Conservation (phyloP, 2,888 invertebrate species). For the Lysandra coridon region DNA sequence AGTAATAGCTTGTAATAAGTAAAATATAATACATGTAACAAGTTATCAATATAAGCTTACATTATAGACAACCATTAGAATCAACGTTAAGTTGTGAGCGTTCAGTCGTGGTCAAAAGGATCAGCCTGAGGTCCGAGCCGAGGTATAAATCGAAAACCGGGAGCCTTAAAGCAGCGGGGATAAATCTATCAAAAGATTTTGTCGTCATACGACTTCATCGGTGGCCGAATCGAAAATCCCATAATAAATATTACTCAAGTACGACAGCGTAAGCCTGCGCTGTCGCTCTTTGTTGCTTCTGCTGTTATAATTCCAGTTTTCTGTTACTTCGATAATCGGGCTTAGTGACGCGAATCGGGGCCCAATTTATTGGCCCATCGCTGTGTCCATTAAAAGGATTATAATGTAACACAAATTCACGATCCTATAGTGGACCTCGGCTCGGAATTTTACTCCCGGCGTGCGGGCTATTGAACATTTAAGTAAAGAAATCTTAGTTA, state of each 20-base stretch:
- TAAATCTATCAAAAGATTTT: conserved; percentile 81
- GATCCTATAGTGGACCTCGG: not conserved
- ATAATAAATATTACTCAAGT: conserved; percentile 80
- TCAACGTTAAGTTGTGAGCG: conserved; percentile 15
- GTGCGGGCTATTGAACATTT: not conserved
- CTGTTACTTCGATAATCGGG: conserved; percentile 72
- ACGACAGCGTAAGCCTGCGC: conserved; percentile 79
- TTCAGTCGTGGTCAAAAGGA: not conserved
- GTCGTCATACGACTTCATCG: conserved; percentile 81
- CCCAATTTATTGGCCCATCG: conserved; percentile 54
- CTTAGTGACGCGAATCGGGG: conserved; percentile 64
- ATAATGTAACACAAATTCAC: conserved; percentile 22
- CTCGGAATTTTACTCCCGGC: not conserved
- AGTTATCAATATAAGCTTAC: not conserved
- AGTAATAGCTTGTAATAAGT: too few species aligned
- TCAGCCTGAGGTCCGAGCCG: not conserved
- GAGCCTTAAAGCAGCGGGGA: conserved; percentile 76
- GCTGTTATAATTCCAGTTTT: conserved; percentile 75
- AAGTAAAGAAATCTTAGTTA: not conserved
- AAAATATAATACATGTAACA: not conserved
- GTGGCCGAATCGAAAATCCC: conserved; percentile 81
- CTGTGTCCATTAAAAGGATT: conserved; percentile 32
- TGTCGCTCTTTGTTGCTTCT: conserved; percentile 76
- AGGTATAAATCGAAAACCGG: conserved; percentile 45
- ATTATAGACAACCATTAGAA: not conserved